phyloP scores from a whole-genome alignment of 2,113 vertebrate genomes.

The Carassius auratus region DNA sequence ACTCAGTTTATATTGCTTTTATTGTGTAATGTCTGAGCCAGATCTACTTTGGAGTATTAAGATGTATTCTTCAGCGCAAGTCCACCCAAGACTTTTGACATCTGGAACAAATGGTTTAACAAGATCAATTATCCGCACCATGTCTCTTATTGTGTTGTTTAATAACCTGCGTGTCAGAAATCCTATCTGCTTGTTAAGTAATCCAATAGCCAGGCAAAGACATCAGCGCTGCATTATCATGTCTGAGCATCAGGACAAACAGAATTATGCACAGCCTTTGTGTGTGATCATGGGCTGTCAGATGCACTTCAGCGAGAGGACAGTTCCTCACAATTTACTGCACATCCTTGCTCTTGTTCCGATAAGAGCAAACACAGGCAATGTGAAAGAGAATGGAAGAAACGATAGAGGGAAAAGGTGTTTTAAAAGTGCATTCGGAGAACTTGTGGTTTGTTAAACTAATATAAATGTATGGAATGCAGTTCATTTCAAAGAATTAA shows the following conservation, averaged over 20 bases:
- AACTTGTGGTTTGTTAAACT: background rate
- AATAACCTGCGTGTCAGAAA: slow-evolving; percentile 34
- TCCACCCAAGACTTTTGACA: slow-evolving; percentile 22
- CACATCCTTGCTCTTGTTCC: background rate
- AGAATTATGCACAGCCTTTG: slow-evolving; percentile 37
- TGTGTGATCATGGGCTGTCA: slow-evolving; percentile 43
- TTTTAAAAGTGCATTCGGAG: background rate
- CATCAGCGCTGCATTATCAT: slow-evolving; percentile 27
- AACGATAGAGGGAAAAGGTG: background rate
- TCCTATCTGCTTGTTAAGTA: slow-evolving; percentile 40
- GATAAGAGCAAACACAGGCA: background rate
- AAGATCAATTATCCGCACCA: slow-evolving; percentile 36
- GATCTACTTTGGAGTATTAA: slow-evolving; percentile 13
- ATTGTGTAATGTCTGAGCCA: slow-evolving; percentile 14
- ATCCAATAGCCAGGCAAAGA: slow-evolving; percentile 34
- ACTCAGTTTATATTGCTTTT: slow-evolving; percentile 18
- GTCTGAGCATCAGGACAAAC: slow-evolving; percentile 34
- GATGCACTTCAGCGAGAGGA: slow-evolving; percentile 23
- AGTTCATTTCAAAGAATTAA: background rate
- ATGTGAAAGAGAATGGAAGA: slow-evolving; percentile 5
- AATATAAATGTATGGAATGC: background rate
- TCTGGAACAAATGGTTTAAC: slow-evolving; percentile 34
- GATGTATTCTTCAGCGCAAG: background rate
- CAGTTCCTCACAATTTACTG: slow-evolving; percentile 3
- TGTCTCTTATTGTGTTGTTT: slow-evolving; percentile 39